These are phyloP conservation scores for Heliconius aoede DNA, from an alignment of 2,888 invertebrate genomes.

Conservation along the genomic window DNA sequence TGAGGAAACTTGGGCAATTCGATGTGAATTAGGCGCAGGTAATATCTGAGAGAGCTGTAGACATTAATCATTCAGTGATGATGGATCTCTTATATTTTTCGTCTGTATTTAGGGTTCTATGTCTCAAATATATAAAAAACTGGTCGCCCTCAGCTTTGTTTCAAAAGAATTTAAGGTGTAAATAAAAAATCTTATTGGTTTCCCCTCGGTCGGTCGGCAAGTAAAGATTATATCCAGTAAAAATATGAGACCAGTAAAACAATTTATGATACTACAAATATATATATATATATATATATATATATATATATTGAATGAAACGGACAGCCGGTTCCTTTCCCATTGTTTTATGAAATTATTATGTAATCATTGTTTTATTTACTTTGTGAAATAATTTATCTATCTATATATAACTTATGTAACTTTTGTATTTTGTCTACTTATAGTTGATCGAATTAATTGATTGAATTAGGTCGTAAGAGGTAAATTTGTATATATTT, in stretches of 20 bases:
- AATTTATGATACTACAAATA: too few species aligned
- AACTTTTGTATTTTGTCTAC: too few species aligned
- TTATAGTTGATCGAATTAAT: too few species aligned
- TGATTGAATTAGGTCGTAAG: too few species aligned
- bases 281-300: too few species aligned
- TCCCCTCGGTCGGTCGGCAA: too few species aligned
- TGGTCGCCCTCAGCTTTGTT: background rate
- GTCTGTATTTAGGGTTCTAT: background rate
- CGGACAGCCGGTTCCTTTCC: background rate
- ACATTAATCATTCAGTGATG: conserved; percentile 25
- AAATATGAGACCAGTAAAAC: too few species aligned
- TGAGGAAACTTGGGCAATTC: conserved; percentile 36
- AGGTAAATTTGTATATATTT: too few species aligned
- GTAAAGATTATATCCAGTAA: too few species aligned
- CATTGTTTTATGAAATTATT: background rate
- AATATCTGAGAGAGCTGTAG: conserved; percentile 20
- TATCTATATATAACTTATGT: too few species aligned
- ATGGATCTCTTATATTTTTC: conserved; percentile 23
- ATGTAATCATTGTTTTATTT: too few species aligned
- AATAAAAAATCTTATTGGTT: background rate
- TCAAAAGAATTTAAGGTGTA: background rate
- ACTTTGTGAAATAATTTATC: background rate
- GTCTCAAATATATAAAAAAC: background rate
- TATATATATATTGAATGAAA: too few species aligned
- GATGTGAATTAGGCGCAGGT: conserved; percentile 39